Evolutionary conservation across 2,797 vertebrate species (phyloP), one percentile per base, ranked within the genome.

Genomic region (Micropoecilia bifurca): DNA sequence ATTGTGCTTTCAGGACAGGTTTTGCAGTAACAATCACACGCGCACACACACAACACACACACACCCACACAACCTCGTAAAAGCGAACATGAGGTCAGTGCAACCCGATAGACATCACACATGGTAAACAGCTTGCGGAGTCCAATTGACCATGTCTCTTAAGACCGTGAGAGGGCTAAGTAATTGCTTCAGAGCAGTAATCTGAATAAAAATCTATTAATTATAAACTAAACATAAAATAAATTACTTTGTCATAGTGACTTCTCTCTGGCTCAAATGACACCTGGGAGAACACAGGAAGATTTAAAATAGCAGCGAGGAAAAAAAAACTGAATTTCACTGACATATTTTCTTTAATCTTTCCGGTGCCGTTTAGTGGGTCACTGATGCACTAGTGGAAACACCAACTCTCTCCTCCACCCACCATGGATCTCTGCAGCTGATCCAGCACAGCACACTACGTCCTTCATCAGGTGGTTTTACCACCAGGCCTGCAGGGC

Each of bases 351-450:
- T 63, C 3, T 63, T 79, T 48, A 80, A 78, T 82, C 77, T 74
- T 76, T 77, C n/a, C 47, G 30, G 43, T 61, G 66, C 50, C 80
- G 33, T 90, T 90, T 90, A 85, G 47, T 89, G 85, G 30, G 14
- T 36, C 30, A 18, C 59, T 20, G 30, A 91, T 66, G 72, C 55
- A 89, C 13, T 83, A 74, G 28, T 75, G 48, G 77, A 88, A 87
- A 77, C 1, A 1, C 28, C 28, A 59, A 57, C 36, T 73, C 80
- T 79, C 74, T 45, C 63, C 75, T 83, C 84, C 81, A 76, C 79
- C 78, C 81, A 77, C 84, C 16, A 6, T 69, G 30, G 45, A 66
- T 50, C 80, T 69, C 50, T 50, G 36, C 33, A 9, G 13, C 73
- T 79, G 74, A 55, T 73, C 47, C 61, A 22, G 57, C 79, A 53